Evolutionary conservation across 2,113 vertebrate species (phyloP), one percentile per base, ranked within the genome.

Genomic region (Ochotona princeps): DNA sequence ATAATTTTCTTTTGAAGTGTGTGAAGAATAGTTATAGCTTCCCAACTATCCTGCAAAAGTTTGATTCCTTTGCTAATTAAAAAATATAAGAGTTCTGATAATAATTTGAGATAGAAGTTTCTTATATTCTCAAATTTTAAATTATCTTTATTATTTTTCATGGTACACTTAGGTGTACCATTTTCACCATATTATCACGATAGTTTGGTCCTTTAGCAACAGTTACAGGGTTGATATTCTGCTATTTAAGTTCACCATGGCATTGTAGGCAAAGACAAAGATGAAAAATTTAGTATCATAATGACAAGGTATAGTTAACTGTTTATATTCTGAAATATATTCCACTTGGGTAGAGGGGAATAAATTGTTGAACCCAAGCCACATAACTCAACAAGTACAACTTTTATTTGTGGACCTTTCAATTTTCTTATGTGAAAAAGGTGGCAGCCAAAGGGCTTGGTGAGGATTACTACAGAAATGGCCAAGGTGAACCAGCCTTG

Each of bases 21-120:
- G 25, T 61, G 38, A 87, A 75, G 75, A 87, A 85, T 85, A 54
- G 28, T 93, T 94, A 82, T 85, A 54, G 28, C 92, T 94, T 89
- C 32, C 26, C 76, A 44, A 51, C 30, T 74, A 70, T 65, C 9
- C 10, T 83, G 89, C 83, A 65, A 76, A 87, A 79, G n/a, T 74
- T 78, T 32, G 54, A 86, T 67, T 80, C 60, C 57, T 83, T 92
- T 38, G 30, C 72, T 76, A 91, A 73, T 28, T 94, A 67, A 54
- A 15, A 76, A 89, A 89, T 92, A 14, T 28, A 80, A 86, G 72
- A 54, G 18, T 69, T 84, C 30, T 49, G n/a, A 38, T 54, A 57
- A 25, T 57, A 84, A 73, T 84, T 82, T 12, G 4, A 20, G n/a
- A 54, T 63, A 87, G 73, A 90, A 66, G 38, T 65, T 61, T 90